These are phyloP conservation scores for Caerostris extrusa DNA, from an alignment of 1,140 invertebrate species.

Conservation along the genomic window DNA sequence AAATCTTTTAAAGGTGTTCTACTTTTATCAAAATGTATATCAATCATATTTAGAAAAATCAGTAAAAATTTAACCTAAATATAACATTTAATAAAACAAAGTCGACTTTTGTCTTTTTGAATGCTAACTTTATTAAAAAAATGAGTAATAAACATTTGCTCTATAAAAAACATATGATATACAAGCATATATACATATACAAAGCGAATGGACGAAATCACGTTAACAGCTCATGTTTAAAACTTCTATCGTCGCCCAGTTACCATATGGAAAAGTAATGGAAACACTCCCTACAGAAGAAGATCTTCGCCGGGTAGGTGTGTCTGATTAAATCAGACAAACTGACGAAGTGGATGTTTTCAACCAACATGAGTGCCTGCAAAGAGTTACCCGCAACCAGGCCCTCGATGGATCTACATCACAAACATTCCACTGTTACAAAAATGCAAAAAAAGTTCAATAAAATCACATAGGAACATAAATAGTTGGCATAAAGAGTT, in stretches of 20 bases:
- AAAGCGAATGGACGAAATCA: background rate
- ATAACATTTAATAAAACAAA: background rate
- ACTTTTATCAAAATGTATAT: no score
- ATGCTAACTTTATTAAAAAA: conserved; percentile 33
- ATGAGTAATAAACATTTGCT: conserved; percentile 4
- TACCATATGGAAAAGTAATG: background rate
- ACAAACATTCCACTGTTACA: background rate
- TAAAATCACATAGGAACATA: background rate
- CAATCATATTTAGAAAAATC: background rate
- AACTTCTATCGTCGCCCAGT: background rate
- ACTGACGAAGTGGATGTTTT: background rate
- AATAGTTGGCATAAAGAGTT: background rate
- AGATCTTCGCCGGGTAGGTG: background rate
- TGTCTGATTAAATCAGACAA: background rate
- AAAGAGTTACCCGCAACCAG: background rate
- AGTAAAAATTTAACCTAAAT: background rate
- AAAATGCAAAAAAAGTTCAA: background rate
- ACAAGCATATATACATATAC: conserved; percentile 25
- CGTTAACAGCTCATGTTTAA: background rate
- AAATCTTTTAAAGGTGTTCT: no score
- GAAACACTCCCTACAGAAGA: background rate
- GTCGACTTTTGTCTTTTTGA: background rate
- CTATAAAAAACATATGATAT: background rate
- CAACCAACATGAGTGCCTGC: background rate
- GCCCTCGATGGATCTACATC: background rate